A percentile compares a stretch with the other conserved stretches of the same genome.
phyloP scores from a whole-genome alignment of 2,888 invertebrate species.

The Apamea monoglypha region DNA sequence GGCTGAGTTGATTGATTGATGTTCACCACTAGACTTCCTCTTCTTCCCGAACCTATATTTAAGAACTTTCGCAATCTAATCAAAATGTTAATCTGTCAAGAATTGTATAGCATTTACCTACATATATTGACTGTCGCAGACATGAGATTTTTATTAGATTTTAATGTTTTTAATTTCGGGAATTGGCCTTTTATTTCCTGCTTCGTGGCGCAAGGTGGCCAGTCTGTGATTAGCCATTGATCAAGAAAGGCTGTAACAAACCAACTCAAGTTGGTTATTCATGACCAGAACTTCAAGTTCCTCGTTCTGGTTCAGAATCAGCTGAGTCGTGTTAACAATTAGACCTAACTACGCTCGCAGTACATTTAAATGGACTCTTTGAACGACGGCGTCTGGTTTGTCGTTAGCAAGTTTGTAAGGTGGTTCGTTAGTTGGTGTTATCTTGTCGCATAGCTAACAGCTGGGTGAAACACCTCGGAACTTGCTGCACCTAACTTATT shows the following conservation, averaged over 20 bases:
- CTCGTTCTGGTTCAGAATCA: slow-evolving; percentile 41
- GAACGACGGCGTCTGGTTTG: slow-evolving; percentile 42
- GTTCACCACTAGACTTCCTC: background rate
- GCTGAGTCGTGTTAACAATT: slow-evolving; percentile 42
- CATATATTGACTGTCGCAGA: background rate
- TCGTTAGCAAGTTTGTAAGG: slow-evolving; percentile 47
- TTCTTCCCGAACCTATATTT: background rate
- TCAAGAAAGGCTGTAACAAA: slow-evolving; percentile 13
- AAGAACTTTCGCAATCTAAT: background rate
- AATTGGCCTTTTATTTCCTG: background rate
- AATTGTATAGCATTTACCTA: background rate
- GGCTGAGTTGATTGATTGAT: background rate
- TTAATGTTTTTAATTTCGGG: background rate
- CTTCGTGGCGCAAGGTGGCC: background rate
- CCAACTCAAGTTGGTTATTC: slow-evolving; percentile 3
- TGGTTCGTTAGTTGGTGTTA: slow-evolving; percentile 60
- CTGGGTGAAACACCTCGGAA: slow-evolving; percentile 46
- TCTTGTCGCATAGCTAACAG: slow-evolving; percentile 57
- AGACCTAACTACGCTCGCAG: slow-evolving; percentile 38
- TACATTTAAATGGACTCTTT: slow-evolving; percentile 39
- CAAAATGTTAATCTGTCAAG: background rate
- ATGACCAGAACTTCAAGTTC: slow-evolving; percentile 30
- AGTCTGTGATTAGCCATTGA: slow-evolving; percentile 27
- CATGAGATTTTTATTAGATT: background rate
- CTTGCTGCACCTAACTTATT: slow-evolving; percentile 22